phyloP scores from a whole-genome alignment of 1,140 invertebrate species.

The Heliconius hermathena region DNA sequence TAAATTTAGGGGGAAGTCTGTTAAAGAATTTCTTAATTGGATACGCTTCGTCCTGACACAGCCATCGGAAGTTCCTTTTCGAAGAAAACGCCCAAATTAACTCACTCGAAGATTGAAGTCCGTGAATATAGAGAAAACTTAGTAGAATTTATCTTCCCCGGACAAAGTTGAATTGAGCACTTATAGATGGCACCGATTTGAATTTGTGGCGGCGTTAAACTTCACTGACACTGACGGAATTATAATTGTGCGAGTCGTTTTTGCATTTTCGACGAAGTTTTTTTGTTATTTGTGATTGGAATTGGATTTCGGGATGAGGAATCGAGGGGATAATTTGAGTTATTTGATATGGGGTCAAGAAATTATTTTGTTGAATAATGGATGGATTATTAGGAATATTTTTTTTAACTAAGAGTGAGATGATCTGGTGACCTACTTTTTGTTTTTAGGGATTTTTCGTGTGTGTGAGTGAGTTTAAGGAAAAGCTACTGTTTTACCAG shows the following conservation, averaged over 20 bases:
- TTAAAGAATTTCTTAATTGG: conserved; percentile 49
- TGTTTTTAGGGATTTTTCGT: neutral
- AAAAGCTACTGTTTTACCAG: no score
- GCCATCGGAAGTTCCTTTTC: conserved; percentile 37
- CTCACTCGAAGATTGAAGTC: conserved; percentile 36
- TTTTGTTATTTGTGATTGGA: neutral
- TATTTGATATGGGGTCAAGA: neutral
- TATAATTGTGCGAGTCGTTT: conserved; percentile 41
- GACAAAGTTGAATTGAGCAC: conserved; percentile 43
- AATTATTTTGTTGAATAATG: neutral
- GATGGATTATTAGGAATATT: neutral
- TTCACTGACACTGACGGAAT: conserved; percentile 41
- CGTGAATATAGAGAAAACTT: conserved; percentile 39
- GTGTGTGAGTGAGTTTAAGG: neutral
- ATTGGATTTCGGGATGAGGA: conserved; percentile 3
- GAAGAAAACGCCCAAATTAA: conserved; percentile 39
- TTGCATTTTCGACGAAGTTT: conserved; percentile 11
- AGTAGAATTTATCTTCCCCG: conserved; percentile 37
- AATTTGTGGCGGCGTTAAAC: conserved; percentile 42
- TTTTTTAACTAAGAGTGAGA: neutral
- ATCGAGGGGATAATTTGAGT: neutral
- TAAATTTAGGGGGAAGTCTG: conserved; percentile 20
- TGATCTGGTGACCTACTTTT: neutral
- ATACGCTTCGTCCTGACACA: conserved; percentile 43
- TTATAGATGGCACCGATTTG: conserved; percentile 43